These are phyloP conservation scores for Hydrocynus forskahlii DNA, from an alignment of 2,797 vertebrate genomes.

Conservation along the genomic window DNA sequence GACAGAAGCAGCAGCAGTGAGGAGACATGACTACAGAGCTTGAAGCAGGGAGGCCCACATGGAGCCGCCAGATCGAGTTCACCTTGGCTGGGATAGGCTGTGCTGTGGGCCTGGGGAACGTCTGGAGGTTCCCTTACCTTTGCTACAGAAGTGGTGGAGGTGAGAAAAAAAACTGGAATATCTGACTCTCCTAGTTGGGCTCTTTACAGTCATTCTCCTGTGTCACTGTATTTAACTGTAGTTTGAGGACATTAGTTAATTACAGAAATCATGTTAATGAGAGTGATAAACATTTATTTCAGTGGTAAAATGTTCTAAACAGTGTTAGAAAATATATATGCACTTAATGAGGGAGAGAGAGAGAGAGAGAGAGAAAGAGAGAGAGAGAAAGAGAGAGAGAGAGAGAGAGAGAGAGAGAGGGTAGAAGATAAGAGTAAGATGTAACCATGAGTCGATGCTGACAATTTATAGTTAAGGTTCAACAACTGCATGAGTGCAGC, in stretches of 20 bases:
- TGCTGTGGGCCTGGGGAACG: conserved; percentile 79
- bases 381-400: not conserved
- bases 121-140: conserved; percentile 83
- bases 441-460: not conserved
- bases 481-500: not conserved
- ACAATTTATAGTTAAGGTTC: not conserved
- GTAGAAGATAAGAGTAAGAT: not conserved
- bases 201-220: not conserved
- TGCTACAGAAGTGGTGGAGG: conserved; percentile 83
- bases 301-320: too few relatives aligned
- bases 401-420: not conserved
- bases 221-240: not conserved
- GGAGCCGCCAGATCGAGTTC: conserved; percentile 81
- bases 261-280: too few relatives aligned
- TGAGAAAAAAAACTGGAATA: conserved; percentile 57
- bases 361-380: too few relatives aligned
- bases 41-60: conserved; percentile 69
- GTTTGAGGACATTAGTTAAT: not conserved
- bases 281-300: too few relatives aligned
- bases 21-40: conserved; percentile 58
- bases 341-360: too few relatives aligned
- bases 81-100: conserved; percentile 79
- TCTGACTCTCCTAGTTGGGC: not conserved
- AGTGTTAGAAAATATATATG: too few relatives aligned
- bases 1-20: conserved; percentile 35